Base-by-base conservation (phyloP, 2,797 vertebrate species). In the Limnodromus scolopaceus region DNA sequence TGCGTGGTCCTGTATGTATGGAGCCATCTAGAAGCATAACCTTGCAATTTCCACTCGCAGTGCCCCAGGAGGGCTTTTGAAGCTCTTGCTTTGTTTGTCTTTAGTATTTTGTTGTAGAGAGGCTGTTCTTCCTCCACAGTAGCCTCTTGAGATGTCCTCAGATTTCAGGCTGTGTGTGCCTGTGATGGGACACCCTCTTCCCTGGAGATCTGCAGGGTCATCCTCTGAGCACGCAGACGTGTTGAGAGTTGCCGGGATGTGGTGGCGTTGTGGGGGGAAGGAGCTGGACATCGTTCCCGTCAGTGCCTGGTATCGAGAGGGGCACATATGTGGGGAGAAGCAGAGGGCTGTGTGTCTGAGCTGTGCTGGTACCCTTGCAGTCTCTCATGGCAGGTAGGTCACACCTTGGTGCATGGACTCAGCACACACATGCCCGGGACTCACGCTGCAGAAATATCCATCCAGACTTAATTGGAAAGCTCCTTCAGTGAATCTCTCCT, bases 401-500 rank as follows among this genome's bases (percentile, higher is more conserved):
- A 32, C 3, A 0, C 63, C 60, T 75, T 45, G 46, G 30, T 57
- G 30, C 24, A 2, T 13, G 36, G 53, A 45, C 38, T 54, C 38
- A 58, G 4, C 60, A 53, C 5, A 1, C 34, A 74, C 49, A 41
- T 70, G 64, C 71, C 22, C 0, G 2, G 83, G 66, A 70, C 61
- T 85, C 57, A 36, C 10, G 3, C 38, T 90, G 63, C 43, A 82
- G 80, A 94, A 94, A 74, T n/a, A 87, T 3, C 68, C 7, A 3
- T 3, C 4, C 65, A 76, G 87, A 34, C 54, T 87, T 91, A 77
- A 77, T 51, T 84, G 72, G 71, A 95, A 92, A 93, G 28, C 71
- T 96, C n/a, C 49, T 92, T 75, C 41, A 83, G 65, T 83, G 78
- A 51, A 61, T 92, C 45, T 84, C 32, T 71, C 23, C 53, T 71